Conservation (phyloP, 2,113 vertebrate species). For the Cryptomyrus ogoouensis region DNA sequence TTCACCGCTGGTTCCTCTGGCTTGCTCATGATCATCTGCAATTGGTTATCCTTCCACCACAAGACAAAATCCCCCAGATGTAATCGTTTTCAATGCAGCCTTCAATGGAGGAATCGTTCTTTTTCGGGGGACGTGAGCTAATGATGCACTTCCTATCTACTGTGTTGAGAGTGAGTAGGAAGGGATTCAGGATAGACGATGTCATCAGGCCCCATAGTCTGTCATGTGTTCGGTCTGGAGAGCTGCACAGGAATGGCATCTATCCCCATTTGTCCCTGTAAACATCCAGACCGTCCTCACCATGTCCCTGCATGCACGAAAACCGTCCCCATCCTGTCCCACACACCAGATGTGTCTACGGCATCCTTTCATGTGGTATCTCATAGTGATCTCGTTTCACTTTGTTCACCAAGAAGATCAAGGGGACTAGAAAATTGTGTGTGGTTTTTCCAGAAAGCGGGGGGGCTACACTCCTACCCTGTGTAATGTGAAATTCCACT, state of each 20-base stretch:
- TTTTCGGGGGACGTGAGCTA: neutral
- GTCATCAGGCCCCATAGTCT: neutral
- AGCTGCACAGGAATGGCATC: neutral
- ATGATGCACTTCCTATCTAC: neutral
- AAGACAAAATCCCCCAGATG: neutral
- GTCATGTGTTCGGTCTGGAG: neutral
- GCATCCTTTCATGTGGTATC: neutral
- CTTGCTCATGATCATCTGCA: too few relatives aligned
- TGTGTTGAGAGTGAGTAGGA: neutral
- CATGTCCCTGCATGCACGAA: too few relatives aligned
- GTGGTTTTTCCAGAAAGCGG: neutral
- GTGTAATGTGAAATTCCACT: neutral
- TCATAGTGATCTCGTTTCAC: neutral
- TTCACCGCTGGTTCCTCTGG: too few relatives aligned
- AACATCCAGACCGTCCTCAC: neutral
- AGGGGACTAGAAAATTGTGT: neutral
- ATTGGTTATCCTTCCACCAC: too few relatives aligned
- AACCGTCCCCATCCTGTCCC: too few relatives aligned
- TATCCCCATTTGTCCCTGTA: neutral
- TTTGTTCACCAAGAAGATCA: neutral
- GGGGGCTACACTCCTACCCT: neutral
- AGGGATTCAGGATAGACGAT: neutral
- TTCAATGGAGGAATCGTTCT: neutral
- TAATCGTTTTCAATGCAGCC: neutral
- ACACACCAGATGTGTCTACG: neutral